Conservation (phyloP, 2,797 vertebrate genomes). For the Notolepis coatsorum region DNA sequence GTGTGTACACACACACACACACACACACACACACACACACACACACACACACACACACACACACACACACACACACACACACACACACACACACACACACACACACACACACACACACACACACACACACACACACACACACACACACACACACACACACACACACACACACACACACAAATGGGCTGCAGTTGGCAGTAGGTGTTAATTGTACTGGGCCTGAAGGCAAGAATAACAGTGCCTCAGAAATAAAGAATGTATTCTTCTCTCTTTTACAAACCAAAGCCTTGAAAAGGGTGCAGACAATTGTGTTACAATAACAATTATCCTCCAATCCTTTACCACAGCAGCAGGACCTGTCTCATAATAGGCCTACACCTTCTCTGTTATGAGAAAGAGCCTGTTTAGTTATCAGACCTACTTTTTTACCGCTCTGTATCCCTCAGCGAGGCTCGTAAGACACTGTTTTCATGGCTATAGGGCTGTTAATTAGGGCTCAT, state of each 20-base stretch:
- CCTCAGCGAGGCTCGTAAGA: constrained; percentile 41
- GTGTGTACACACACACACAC: not conserved
- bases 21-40: not conserved
- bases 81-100: constrained; percentile 9
- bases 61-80: constrained; percentile 7
- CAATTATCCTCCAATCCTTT: not conserved
- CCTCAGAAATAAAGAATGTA: constrained; percentile 54
- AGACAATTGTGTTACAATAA: constrained; percentile 17
- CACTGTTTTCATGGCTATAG: constrained; percentile 66
- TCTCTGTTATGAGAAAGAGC: no score
- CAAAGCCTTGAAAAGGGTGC: constrained; percentile 29
- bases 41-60: constrained; percentile 32
- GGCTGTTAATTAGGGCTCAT: constrained; percentile 78
- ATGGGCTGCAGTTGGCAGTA: constrained; percentile 59
- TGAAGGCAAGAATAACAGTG: constrained; percentile 72
- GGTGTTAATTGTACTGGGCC: constrained; percentile 80
- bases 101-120: constrained; percentile 3
- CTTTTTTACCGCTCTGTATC: constrained; percentile 37
- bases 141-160: not conserved
- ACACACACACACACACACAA: constrained; percentile 18
- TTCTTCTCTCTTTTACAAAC: constrained; percentile 42
- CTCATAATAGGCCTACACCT: constrained; percentile 13
- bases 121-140: not conserved
- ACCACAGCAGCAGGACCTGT: not conserved
- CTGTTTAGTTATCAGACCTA: no score